phyloP scores from a whole-genome alignment of 2,113 vertebrate genomes.

The Polypterus bichir region DNA sequence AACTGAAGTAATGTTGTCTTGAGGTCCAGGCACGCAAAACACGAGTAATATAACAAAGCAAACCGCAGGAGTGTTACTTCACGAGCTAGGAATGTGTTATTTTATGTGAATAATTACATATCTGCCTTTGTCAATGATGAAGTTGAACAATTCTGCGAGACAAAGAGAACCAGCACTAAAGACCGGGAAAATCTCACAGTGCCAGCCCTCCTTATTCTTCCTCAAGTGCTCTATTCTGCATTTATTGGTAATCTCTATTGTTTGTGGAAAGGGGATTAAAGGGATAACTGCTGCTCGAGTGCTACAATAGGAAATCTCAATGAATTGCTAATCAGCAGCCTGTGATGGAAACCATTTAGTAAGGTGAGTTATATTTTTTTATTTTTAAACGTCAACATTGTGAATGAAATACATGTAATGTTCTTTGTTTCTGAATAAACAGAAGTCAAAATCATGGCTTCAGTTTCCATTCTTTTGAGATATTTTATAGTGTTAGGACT shows the following conservation, averaged over 20 bases:
- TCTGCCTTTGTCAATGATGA: not conserved
- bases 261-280: not conserved
- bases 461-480: no score
- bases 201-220: not conserved
- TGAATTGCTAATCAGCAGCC: no score
- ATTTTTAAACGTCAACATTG: no score
- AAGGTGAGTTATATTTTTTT: no score
- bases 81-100: not conserved
- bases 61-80: conserved; percentile 1
- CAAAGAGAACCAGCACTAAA: not conserved
- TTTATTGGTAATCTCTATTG: conserved; percentile 4
- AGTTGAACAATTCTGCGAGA: not conserved
- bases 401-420: no score
- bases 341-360: no score
- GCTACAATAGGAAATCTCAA: no score
- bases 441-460: no score
- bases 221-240: not conserved
- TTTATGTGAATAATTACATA: not conserved
- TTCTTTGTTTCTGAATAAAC: no score
- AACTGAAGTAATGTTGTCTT: no score
- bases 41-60: not conserved
- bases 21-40: no score
- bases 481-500: no score
- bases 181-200: not conserved
- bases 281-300: not conserved